Base-by-base conservation (phyloP, 64 coral and sea anemone genomes). In the Dendrophyllia cribrosa region DNA sequence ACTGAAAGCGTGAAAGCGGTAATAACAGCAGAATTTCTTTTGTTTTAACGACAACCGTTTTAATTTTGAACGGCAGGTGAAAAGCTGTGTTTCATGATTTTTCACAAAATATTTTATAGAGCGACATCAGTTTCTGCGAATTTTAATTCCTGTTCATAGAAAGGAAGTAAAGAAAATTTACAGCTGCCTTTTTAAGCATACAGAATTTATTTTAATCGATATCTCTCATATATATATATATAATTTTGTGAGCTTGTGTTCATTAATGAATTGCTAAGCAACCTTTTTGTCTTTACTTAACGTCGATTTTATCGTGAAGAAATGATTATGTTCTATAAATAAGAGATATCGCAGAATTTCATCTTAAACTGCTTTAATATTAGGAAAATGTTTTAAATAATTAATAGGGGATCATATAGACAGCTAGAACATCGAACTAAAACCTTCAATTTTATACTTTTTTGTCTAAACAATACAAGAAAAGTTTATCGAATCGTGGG, bases 221-320 rank as follows among this genome's bases (percentile, higher is more conserved):
- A 69, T 9, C 7, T 34, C 34, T 34, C 34, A 0, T 34, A 34
- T 34, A 34, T 34, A 34, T 34, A 34, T 34, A 34, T 34, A 34
- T 34, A 34, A 34, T 34, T 25, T 25, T 24, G 20, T 25, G 66
- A 69, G 20, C 17, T 64, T 64, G 12, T 69, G 66, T 7, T 69
- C 66, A 69, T 69, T 21, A 69, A 69, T 25, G 4, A 24, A 69
- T 69, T 25, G 66, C 66, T 73, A 73, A 73, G 25, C 70, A 73
- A 73, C 15, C 4, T 44, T 44, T 47, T 73, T 16, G 43, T 4
- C 23, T 25, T 11, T 44, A 72, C 15, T 72, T 24, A 13, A 15
- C 70, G 66, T 7, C 21, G 43, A 46, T 4, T 56, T 56, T 9
- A 56, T 1, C 7, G 7, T 12, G 53, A 56, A 9, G 53, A 6